Conservation (phyloP, 2,797 vertebrate genomes). For the Erpetoichthys calabaricus region DNA sequence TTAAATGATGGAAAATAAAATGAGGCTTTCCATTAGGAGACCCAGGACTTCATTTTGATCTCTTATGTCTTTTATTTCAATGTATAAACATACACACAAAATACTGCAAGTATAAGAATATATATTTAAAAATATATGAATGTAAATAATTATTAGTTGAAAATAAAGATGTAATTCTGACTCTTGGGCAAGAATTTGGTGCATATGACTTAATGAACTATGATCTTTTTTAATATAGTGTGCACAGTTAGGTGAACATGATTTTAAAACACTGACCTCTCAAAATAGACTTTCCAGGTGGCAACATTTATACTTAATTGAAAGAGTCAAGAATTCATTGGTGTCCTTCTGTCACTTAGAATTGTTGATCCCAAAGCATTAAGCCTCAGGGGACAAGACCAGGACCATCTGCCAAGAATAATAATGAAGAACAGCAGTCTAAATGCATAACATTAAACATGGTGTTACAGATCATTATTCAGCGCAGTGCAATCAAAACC, state of each 20-base stretch:
- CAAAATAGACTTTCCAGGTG: slow-evolving; percentile 16
- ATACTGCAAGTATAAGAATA: too few species aligned
- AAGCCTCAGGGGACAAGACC: slow-evolving; percentile 4
- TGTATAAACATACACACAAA: slow-evolving; percentile 6
- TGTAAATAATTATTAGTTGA: background rate
- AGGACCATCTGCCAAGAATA: slow-evolving; percentile 7
- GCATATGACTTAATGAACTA: slow-evolving; percentile 9
- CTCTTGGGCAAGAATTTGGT: background rate
- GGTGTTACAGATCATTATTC: background rate
- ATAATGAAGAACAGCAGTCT: background rate
- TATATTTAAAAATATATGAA: background rate
- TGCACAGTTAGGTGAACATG: slow-evolving; percentile 14
- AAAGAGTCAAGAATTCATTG: slow-evolving; percentile 7
- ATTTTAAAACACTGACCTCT: slow-evolving; percentile 10
- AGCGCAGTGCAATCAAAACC: too few species aligned
- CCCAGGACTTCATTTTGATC: slow-evolving; percentile 14
- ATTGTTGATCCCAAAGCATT: slow-evolving; percentile 11
- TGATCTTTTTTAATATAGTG: slow-evolving; percentile 13
- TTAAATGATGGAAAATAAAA: slow-evolving; percentile 21
- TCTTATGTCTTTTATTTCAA: slow-evolving; percentile 19
- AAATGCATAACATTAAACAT: background rate
- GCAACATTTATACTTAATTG: slow-evolving; percentile 13
- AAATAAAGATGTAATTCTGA: background rate
- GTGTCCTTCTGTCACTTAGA: slow-evolving; percentile 18
- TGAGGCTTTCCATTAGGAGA: slow-evolving; percentile 32